Evolutionary conservation across 2,113 vertebrate genomes (phyloP).

Genomic region (Phrynosoma blainvillii): DNA sequence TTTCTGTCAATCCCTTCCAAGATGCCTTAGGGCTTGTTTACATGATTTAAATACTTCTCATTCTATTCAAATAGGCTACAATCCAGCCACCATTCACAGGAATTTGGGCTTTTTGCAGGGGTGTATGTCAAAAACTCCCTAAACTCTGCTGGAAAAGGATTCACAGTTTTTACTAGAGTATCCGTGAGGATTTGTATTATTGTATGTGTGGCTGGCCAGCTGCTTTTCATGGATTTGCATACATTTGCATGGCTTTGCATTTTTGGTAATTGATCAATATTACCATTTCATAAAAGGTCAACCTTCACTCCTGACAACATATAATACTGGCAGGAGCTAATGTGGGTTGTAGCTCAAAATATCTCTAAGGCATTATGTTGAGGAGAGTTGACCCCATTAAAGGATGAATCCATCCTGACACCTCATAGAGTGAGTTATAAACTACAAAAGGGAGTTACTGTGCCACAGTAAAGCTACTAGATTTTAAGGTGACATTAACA

Average conservation of each 20-base stretch:
- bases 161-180: no score
- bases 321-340: not conserved
- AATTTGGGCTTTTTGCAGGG: no score
- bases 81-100: no score
- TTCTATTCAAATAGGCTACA: no score
- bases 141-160: no score
- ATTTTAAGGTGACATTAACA: not conserved
- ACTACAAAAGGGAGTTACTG: not conserved
- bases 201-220: no score
- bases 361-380: not conserved
- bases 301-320: not conserved
- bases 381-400: not conserved
- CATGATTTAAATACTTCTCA: no score
- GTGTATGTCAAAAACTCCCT: no score
- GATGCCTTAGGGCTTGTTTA: no score
- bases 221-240: no score
- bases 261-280: not conserved
- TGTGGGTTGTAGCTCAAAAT: not conserved
- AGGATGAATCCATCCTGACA: not conserved
- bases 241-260: no score
- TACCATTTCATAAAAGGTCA: not conserved
- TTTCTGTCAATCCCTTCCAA: not conserved
- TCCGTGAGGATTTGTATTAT: no score
- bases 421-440: not conserved
- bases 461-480: not conserved